Percentiles rank a stretch among this genome's conserved stretches.
These are phyloP conservation scores for Thamnaconus septentrionalis DNA, from an alignment of 2,113 vertebrate species.

Conservation along the genomic window DNA sequence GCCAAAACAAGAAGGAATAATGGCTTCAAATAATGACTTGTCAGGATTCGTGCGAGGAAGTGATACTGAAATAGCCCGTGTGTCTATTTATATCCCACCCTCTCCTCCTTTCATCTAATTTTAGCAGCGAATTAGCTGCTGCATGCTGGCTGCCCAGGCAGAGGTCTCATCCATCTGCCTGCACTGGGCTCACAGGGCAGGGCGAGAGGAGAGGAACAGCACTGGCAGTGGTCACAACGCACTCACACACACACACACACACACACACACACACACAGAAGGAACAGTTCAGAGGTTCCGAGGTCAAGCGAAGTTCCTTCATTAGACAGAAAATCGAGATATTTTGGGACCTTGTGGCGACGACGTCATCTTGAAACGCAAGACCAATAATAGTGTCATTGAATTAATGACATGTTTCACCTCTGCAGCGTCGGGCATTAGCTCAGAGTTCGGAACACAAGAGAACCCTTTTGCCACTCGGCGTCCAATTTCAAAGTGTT, in stretches of 20 bases:
- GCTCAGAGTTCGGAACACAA: conserved; percentile 27
- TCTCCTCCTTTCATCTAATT: conserved; percentile 58
- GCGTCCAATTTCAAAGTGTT: conserved; percentile 12
- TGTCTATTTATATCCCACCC: conserved; percentile 59
- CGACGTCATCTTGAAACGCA: conserved; percentile 20
- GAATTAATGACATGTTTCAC: conserved; percentile 61
- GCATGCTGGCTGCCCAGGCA: conserved; percentile 14
- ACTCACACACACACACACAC: conserved; percentile 1
- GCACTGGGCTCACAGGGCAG: neutral
- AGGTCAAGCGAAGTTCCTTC: conserved; percentile 21
- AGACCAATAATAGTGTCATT: conserved; percentile 26
- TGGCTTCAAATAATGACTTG: conserved; percentile 61
- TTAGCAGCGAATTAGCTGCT: conserved; percentile 50
- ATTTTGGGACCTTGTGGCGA: conserved; percentile 28
- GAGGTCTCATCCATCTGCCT: conserved; percentile 36
- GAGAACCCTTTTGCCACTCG: conserved; percentile 8
- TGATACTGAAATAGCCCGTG: conserved; percentile 52
- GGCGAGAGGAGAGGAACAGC: conserved; percentile 13
- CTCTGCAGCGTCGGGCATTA: conserved; percentile 15
- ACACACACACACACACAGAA: neutral
- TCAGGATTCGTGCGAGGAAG: conserved; percentile 51
- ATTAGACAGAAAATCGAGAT: conserved; percentile 21
- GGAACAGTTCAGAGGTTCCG: neutral
- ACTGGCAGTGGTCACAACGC: neutral
- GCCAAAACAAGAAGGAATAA: conserved; percentile 56